phyloP scores from a whole-genome alignment of 1,140 invertebrate species.

The Drosophila tristis region DNA sequence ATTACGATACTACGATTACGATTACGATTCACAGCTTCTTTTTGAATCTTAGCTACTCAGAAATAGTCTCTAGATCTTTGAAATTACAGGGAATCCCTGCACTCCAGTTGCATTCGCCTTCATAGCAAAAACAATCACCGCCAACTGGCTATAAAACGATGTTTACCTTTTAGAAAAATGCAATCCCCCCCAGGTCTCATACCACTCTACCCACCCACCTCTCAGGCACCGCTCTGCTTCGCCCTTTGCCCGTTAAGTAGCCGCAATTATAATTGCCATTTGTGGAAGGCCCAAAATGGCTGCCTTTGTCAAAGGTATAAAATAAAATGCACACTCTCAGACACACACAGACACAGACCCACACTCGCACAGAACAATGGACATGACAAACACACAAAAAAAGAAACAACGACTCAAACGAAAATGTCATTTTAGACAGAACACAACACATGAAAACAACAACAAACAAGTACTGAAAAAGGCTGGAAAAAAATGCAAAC shows the following conservation, averaged over 20 bases:
- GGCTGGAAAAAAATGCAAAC: constrained; percentile 62
- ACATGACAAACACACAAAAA: constrained; percentile 34
- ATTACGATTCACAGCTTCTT: no score
- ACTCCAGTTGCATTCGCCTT: background rate
- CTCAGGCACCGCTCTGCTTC: background rate
- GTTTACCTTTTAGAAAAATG: constrained; percentile 69
- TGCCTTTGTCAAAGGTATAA: constrained; percentile 51
- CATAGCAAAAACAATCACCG: constrained; percentile 42
- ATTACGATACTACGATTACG: no score
- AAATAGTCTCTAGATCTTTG: no score
- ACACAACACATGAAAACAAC: constrained; percentile 38
- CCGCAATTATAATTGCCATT: constrained; percentile 78
- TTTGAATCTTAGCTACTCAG: no score
- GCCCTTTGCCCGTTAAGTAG: constrained; percentile 59
- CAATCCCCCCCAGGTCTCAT: constrained; percentile 8
- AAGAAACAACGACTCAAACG: constrained; percentile 20
- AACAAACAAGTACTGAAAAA: constrained; percentile 24
- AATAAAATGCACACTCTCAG: constrained; percentile 16
- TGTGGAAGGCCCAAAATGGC: constrained; percentile 68
- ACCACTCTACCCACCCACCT: background rate
- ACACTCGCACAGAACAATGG: constrained; percentile 23
- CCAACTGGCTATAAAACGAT: constrained; percentile 57
- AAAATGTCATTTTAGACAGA: constrained; percentile 74
- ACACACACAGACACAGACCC: constrained; percentile 3
- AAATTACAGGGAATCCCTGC: background rate